Base-by-base conservation (phyloP, 1,140 invertebrate species). In the Apis laboriosa region DNA sequence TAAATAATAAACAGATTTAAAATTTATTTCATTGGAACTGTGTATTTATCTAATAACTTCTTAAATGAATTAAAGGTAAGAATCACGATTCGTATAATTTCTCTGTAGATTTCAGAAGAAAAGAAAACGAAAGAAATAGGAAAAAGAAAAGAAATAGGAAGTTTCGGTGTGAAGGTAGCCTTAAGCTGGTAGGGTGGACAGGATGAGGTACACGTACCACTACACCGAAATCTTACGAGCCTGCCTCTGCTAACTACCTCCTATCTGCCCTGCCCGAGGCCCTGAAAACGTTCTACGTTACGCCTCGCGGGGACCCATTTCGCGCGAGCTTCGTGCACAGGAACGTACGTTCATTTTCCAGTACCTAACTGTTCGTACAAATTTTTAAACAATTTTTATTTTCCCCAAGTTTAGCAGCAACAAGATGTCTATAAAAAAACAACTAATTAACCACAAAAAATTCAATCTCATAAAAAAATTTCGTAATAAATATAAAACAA, bases 241-340 rank as follows among this genome's bases (percentile, higher is more conserved):
- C 89, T 92, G 90, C 90, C 86, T 90, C 88, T 85, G 90, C 90
- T 93, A 93, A 92, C 92, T 93, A 92, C 92, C 92, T 92, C 88
- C 87, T 90, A 91, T 92, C 91, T 92, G 85, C 84, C 83, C 87
- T 89, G 90, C 92, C 92, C 89, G 90, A 91, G 92, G 92, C 91
- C 92, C 92, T 91, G 92, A 92, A 92, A 92, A 91, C 90, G 91
- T 90, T 91, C 87, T 87, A 91, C 89, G 91, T 92, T 92, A 91
- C 92, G 91, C 91, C 92, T 93, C 91, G 91, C 92, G 91, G 91
- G 92, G 92, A 92, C 92, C 91, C 89, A 92, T 93, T 93, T 92
- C 92, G 90, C 91, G 90, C 90, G 89, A 90, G 56, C 80, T 85
- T 84, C 86, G 70, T 76, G 79, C 72, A 77, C 92, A 92, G 87